Base-by-base conservation (phyloP, 2,113 vertebrate genomes). In the Potamarius usumacintae region DNA sequence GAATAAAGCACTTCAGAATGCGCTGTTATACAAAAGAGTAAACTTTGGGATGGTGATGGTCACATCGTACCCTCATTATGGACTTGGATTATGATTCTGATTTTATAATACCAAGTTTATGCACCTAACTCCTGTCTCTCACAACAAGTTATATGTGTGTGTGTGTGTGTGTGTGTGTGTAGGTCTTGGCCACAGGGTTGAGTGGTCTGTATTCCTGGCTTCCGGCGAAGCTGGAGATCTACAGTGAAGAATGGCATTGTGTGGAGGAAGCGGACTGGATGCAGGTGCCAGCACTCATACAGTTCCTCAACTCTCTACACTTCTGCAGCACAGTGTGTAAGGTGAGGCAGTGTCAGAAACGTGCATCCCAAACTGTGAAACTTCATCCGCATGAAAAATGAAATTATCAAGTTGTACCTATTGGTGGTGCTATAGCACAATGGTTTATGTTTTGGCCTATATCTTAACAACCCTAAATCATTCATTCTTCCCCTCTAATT, bases 151-250 rank as follows among this genome's bases (percentile, higher is more conserved):
- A 67, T 27, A 65, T 71, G 50, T 79, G 52, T 87, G 50, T 83
- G 34, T 87, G 76, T 90, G 53, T 85, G 65, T 55, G 57, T 88
- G 79, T 86, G 79, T 34, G 34, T 34, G 55, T 89, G 55, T 42
- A 99, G 98, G 98, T 99, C n/a, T 92, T 99, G 87, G 98, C 98
- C 87, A 99, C 98, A 0, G 98, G 98, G 85, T 95, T 99, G 80
- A 99, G 97, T 58, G 98, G 97, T 55, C 95, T 99, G 82, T 99
- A 99, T 93, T 99, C 97, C 0, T 97, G 97, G 71, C 94, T 99
- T 88, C 98, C 97, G 0, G 95, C 97, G 25, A 96, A 96, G 90
- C 93, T 99, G 71, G 97, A 97, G 92, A 96, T 97, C 71, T 97
- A 96, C 90, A 96, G 96, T 20, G 97, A 97, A 14, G 97, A 97